phyloP scores from a whole-genome alignment of 1,140 invertebrate genomes.

The Aleiodes sp. region DNA sequence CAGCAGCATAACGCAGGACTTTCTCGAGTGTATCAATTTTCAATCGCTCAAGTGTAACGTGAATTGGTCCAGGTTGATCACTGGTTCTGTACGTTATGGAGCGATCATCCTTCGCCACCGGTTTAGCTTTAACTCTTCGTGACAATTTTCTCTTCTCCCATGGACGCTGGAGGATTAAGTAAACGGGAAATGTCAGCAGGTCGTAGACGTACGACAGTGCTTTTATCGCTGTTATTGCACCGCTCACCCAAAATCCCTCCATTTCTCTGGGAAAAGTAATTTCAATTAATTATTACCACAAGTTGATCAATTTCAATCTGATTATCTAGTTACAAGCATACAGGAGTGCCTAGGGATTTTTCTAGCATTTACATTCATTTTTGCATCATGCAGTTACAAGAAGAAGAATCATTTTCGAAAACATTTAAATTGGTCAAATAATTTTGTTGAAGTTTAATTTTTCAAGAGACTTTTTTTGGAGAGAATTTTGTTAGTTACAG shows the following conservation, averaged over 20 bases:
- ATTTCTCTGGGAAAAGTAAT: conserved; percentile 69
- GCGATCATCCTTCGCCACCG: conserved; percentile 67
- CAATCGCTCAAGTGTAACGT: conserved; percentile 76
- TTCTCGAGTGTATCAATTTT: conserved; percentile 89
- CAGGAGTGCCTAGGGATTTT: too few relatives aligned
- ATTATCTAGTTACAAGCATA: too few relatives aligned
- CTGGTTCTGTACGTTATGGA: conserved; percentile 79
- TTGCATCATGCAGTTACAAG: not conserved
- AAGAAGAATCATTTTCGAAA: too few relatives aligned
- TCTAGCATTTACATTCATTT: too few relatives aligned
- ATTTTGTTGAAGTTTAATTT: too few relatives aligned
- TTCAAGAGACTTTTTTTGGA: too few relatives aligned
- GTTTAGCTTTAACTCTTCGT: conserved; percentile 76
- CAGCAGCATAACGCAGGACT: conserved; percentile 81
- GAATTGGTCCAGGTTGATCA: conserved; percentile 72
- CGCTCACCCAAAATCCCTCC: conserved; percentile 80
- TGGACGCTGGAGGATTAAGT: conserved; percentile 86
- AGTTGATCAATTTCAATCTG: too few relatives aligned
- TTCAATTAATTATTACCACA: not conserved
- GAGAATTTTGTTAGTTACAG: too few relatives aligned
- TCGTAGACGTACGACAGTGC: conserved; percentile 86
- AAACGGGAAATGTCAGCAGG: conserved; percentile 88
- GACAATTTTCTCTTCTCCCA: conserved; percentile 83
- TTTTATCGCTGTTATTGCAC: conserved; percentile 78
- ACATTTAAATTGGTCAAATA: too few relatives aligned